Evolutionary conservation across 2,797 vertebrate species (phyloP), one percentile per base, ranked within the genome.

Genomic region (Protosalanx chinensis): DNA sequence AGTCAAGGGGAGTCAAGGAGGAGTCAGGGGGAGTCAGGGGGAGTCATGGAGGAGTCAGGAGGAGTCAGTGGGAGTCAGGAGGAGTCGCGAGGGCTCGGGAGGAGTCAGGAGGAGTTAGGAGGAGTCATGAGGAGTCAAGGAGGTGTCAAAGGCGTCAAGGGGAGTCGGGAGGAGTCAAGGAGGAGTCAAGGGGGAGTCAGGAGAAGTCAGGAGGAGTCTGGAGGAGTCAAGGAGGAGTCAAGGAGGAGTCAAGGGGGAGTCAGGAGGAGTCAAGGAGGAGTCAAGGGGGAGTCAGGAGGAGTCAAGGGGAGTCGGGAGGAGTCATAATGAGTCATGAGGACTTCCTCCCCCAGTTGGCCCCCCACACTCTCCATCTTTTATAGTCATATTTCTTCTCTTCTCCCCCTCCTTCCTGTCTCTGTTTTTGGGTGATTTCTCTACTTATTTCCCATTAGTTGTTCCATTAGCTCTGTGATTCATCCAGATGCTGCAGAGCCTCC

Each of bases 191-290:
- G 35, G 1, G 35, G 35, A 35, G 35, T 35, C 35, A 7, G 35
- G 35, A 35, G 6, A 5, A 7, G 35, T 35, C 1, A 35, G 35
- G 35, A 35, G 6, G 35, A 35, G 33, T 4, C 23, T 1, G 33
- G 33, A 35, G 33, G 3, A 35, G 37, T 41, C 35, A 37, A 35
- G 35, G 37, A 10, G 37, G 37, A 41, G 4, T 7, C 35, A 7
- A 5, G 35, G 88, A 69, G 79, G 79, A 80, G 77, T 80, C 7
- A 27, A 27, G 35, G 6, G 8, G 7, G 35, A 37, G 35, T 37
- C 35, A 37, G 35, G 35, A 37, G 72, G 60, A 51, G 33, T 5
- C 37, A 35, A 35, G 30, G 68, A 63, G 37, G 65, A 59, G 7
- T 32, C 15, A 29, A 3, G 33, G 33, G 2, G 33, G 33, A 35